These are phyloP conservation scores for Potorous gilbertii DNA, from an alignment of 2,797 vertebrate genomes.

Conservation along the genomic window DNA sequence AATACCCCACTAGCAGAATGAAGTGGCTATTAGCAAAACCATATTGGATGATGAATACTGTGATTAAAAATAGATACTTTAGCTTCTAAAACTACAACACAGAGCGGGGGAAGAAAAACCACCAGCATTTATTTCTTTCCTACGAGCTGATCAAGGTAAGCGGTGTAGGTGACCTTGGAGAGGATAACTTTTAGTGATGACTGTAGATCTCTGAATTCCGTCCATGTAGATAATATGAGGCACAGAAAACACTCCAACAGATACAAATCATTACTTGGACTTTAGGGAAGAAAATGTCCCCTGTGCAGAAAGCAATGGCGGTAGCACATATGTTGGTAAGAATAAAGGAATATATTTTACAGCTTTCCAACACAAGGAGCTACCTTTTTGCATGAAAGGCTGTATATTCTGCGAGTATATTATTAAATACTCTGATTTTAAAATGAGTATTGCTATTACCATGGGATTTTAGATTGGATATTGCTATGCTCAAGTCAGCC, in stretches of 20 bases:
- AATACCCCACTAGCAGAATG: conserved; percentile 52
- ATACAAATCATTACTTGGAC: neutral
- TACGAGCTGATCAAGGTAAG: conserved; percentile 55
- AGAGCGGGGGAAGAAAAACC: conserved; percentile 33
- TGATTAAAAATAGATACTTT: conserved; percentile 52
- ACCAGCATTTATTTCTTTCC: conserved; percentile 49
- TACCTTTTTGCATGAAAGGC: too few relatives aligned
- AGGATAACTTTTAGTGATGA: conserved; percentile 34
- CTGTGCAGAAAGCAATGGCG: neutral
- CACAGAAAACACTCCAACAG: conserved; percentile 31
- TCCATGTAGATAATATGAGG: conserved; percentile 11
- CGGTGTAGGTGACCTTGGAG: conserved; percentile 2
- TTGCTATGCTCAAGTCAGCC: neutral
- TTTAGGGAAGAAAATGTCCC: neutral
- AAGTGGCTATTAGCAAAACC: conserved; percentile 48
- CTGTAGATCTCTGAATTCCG: conserved; percentile 49
- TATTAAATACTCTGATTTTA: neutral
- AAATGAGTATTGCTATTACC: neutral
- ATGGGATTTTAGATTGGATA: neutral
- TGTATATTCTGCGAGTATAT: neutral
- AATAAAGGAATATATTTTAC: neutral
- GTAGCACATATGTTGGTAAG: neutral
- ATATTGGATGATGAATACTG: conserved; percentile 52
- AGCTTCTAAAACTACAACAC: conserved; percentile 55
- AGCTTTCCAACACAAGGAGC: conserved; percentile 53